Conservation (phyloP, 2,888 invertebrate genomes). For the Cartodere bifasciata region DNA sequence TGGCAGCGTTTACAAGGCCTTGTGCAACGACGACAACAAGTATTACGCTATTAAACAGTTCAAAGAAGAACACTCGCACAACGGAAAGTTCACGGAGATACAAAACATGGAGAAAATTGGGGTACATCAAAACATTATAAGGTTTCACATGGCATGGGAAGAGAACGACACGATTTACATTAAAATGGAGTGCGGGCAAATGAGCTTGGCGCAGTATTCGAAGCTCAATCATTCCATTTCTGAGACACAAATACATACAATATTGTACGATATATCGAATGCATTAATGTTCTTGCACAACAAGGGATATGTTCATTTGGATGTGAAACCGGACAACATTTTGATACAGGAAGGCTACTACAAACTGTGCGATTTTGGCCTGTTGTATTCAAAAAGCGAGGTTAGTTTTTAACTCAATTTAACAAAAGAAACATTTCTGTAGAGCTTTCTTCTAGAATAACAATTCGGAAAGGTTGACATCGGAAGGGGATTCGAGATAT, state of each 20-base stretch:
- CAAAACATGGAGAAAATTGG: slow-evolving; percentile 55
- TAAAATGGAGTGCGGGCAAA: slow-evolving; percentile 56
- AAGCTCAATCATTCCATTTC: slow-evolving; percentile 42
- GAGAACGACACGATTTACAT: slow-evolving; percentile 54
- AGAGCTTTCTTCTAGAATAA: slow-evolving; percentile 34
- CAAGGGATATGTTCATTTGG: slow-evolving; percentile 55
- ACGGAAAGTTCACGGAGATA: slow-evolving; percentile 49
- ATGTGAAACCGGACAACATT: slow-evolving; percentile 68
- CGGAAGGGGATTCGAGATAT: slow-evolving; percentile 66
- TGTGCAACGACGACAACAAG: slow-evolving; percentile 48
- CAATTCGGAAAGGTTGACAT: slow-evolving; percentile 29
- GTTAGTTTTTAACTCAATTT: slow-evolving; percentile 1
- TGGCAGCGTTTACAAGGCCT: slow-evolving; percentile 59
- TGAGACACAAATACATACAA: slow-evolving; percentile 52
- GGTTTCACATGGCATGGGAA: slow-evolving; percentile 60
- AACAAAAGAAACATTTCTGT: too few relatives aligned
- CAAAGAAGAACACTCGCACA: slow-evolving; percentile 44
- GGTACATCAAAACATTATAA: slow-evolving; percentile 52
- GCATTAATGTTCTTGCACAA: slow-evolving; percentile 57
- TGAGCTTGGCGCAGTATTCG: slow-evolving; percentile 46
- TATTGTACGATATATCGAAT: slow-evolving; percentile 48
- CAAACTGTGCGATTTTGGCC: slow-evolving; percentile 65
- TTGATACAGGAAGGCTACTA: slow-evolving; percentile 51
- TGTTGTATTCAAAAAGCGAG: slow-evolving; percentile 47
- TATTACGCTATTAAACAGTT: slow-evolving; percentile 60